phyloP scores from a whole-genome alignment of 1,140 invertebrate species.

The Dinoponera quadriceps region DNA sequence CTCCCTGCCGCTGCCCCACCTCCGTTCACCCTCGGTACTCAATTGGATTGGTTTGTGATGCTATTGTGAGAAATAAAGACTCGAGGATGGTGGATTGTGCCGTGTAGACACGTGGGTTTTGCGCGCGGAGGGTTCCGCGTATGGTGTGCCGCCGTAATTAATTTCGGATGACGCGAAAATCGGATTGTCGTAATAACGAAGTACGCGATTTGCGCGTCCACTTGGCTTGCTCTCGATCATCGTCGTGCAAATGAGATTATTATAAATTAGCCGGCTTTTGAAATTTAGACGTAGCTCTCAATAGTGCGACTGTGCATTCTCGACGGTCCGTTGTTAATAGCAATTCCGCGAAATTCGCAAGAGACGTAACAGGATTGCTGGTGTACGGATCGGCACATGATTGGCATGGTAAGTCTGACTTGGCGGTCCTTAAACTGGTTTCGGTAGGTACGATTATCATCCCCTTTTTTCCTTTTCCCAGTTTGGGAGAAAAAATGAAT shows the following conservation, averaged over 20 bases:
- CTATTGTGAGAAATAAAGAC: slow-evolving; percentile 20
- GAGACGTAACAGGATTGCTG: neutral
- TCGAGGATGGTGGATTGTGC: slow-evolving; percentile 12
- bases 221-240: neutral
- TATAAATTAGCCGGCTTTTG: neutral
- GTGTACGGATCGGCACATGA: neutral
- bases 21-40: neutral
- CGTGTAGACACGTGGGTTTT: neutral
- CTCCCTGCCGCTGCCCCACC: neutral
- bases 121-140: neutral
- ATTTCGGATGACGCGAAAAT: slow-evolving; percentile 24
- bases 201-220: neutral
- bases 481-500: neutral
- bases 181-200: neutral
- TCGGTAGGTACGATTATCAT: neutral
- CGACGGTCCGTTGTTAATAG: neutral
- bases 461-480: neutral
- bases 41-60: slow-evolving; percentile 25
- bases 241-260: slow-evolving; percentile 7
- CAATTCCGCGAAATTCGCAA: slow-evolving; percentile 1
- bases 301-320: neutral
- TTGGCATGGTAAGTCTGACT: neutral
- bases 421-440: neutral
- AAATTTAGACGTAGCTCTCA: neutral
- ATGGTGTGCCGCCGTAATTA: neutral